These are phyloP conservation scores for Pinna nobilis DNA, from an alignment of 1,140 invertebrate genomes.

Conservation along the genomic window DNA sequence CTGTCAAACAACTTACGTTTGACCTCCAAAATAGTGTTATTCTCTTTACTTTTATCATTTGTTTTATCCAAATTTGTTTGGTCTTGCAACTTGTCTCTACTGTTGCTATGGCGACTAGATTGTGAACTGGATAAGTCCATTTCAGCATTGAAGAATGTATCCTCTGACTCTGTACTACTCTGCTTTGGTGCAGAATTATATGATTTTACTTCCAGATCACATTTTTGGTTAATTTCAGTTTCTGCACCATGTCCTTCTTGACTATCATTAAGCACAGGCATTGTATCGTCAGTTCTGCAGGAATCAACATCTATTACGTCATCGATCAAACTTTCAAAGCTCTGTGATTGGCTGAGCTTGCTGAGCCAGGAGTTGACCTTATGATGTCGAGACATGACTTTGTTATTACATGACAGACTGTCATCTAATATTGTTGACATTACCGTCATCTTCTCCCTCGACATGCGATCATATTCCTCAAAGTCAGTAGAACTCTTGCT, in stretches of 20 bases:
- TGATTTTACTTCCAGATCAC: no score
- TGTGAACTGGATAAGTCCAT: background rate
- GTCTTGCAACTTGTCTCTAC: no score
- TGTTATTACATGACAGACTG: conserved; percentile 13
- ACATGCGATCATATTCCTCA: no score
- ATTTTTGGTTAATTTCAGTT: background rate
- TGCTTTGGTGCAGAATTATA: no score
- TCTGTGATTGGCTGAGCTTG: conserved; percentile 19
- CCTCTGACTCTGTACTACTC: conserved; percentile 3
- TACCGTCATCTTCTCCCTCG: no score
- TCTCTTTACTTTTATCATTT: conserved; percentile 20
- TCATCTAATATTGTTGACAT: no score
- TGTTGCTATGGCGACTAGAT: no score
- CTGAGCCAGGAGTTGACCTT: conserved; percentile 43
- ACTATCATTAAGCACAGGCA: background rate
- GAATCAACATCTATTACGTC: conserved; percentile 7
- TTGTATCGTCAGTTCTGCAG: background rate
- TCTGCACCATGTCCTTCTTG: background rate
- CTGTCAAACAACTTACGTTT: background rate
- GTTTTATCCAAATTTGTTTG: conserved; percentile 21
- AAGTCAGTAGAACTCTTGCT: no score
- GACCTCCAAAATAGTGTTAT: background rate
- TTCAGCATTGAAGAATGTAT: background rate
- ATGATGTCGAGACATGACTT: conserved; percentile 42
- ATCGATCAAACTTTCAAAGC: conserved; percentile 6